These are phyloP conservation scores for Solenopsis fugax DNA, from an alignment of 1,140 invertebrate genomes.

Conservation along the genomic window DNA sequence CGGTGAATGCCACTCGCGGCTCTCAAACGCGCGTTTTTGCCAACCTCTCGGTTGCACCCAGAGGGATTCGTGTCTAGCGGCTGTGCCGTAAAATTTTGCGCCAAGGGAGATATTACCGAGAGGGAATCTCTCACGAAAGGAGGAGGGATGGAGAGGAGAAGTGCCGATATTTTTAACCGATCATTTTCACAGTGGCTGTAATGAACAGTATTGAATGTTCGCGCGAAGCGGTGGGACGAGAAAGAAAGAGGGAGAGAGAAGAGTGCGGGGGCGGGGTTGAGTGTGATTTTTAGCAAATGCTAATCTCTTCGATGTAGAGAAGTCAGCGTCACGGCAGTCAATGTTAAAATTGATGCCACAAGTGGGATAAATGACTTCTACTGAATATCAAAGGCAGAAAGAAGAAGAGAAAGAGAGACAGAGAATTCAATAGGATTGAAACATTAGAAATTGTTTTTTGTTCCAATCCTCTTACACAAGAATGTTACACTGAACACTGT, in stretches of 20 bases:
- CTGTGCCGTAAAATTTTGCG: constrained; percentile 42
- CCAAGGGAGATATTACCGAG: constrained; percentile 16
- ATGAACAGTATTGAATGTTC: constrained; percentile 22
- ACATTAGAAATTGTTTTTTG: constrained; percentile 41
- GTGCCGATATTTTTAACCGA: background rate
- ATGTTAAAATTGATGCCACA: constrained; percentile 17
- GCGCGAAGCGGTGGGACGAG: constrained; percentile 42
- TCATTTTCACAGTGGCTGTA: background rate
- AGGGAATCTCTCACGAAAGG: background rate
- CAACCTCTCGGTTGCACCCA: constrained; percentile 45
- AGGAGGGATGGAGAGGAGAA: background rate
- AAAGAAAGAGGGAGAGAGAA: background rate
- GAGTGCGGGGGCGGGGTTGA: background rate
- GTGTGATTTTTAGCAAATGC: constrained; percentile 35
- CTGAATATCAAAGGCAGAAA: background rate
- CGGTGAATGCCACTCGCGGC: constrained; percentile 74
- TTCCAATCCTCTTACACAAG: constrained; percentile 2
- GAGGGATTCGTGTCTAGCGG: constrained; percentile 24
- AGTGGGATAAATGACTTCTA: constrained; percentile 11
- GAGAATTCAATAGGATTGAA: constrained; percentile 13
- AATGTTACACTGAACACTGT: background rate
- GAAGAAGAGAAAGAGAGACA: background rate
- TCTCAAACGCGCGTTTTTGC: constrained; percentile 70
- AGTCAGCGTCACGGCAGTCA: background rate
- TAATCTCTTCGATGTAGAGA: constrained; percentile 14